A percentile compares a stretch with the other conserved stretches of the same genome.
These are phyloP conservation scores for Xanthia icteritia DNA, from an alignment of 2,888 invertebrate genomes.

Conservation along the genomic window DNA sequence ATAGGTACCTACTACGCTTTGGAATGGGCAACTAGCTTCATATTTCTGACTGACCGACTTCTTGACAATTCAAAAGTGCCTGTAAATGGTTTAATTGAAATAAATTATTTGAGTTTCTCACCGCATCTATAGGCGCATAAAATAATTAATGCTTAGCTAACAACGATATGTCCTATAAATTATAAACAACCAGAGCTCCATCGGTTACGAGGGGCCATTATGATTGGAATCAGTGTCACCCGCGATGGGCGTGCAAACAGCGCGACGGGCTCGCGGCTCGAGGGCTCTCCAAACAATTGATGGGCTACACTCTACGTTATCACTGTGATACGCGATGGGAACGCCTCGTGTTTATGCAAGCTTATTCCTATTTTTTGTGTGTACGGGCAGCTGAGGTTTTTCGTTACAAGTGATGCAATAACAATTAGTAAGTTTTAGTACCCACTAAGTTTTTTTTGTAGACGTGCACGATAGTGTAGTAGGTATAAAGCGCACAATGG, in stretches of 20 bases:
- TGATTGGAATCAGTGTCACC: slow-evolving; percentile 59
- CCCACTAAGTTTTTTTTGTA: slow-evolving; percentile 16
- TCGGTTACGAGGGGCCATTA: slow-evolving; percentile 40
- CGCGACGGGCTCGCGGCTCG: slow-evolving; percentile 34
- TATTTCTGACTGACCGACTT: too few relatives aligned
- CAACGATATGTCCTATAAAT: slow-evolving; percentile 11
- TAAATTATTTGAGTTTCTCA: too few relatives aligned
- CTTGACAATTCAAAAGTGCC: too few relatives aligned
- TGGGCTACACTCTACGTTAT: slow-evolving; percentile 62
- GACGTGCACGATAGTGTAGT: too few relatives aligned
- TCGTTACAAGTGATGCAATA: slow-evolving; percentile 3
- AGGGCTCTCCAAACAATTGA: slow-evolving; percentile 67
- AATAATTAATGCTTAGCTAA: slow-evolving; percentile 2
- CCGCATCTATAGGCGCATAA: background rate
- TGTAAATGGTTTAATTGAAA: too few relatives aligned
- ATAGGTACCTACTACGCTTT: too few relatives aligned
- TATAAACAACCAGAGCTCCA: slow-evolving; percentile 20
- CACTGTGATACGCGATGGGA: slow-evolving; percentile 56
- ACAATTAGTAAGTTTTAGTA: background rate
- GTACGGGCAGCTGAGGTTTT: background rate
- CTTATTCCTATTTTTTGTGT: slow-evolving; percentile 48
- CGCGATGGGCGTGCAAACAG: slow-evolving; percentile 60
- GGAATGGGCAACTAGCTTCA: too few relatives aligned
- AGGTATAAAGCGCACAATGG: background rate
- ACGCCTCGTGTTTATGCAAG: slow-evolving; percentile 43